phyloP scores from a whole-genome alignment of 2,888 invertebrate genomes.

The Amphimallon solstitiale region DNA sequence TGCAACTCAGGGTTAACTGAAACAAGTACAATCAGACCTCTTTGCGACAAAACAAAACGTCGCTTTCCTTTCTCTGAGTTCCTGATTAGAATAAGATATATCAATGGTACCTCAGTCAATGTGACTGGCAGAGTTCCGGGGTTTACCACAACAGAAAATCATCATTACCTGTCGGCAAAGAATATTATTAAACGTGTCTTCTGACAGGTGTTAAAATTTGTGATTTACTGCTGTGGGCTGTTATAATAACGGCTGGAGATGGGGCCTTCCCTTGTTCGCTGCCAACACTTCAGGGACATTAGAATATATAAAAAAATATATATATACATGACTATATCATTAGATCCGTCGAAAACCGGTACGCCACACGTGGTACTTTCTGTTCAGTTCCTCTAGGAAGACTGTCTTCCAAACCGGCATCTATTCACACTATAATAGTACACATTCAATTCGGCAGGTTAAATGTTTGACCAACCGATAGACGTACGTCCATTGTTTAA shows the following conservation, averaged over 20 bases:
- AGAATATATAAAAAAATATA: conserved; percentile 43
- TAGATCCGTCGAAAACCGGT: conserved; percentile 36
- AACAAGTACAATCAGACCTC: conserved; percentile 63
- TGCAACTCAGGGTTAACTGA: conserved; percentile 64
- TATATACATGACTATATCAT: conserved; percentile 38
- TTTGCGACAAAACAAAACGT: conserved; percentile 43
- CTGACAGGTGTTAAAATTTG: conserved; percentile 29
- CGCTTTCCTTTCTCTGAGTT: conserved; percentile 63
- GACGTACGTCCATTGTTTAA: conserved; percentile 21
- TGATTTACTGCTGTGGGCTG: conserved; percentile 45
- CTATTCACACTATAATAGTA: conserved; percentile 39
- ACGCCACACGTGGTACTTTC: conserved; percentile 37
- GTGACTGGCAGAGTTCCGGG: conserved; percentile 48
- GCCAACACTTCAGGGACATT: conserved; percentile 47
- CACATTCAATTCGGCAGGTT: conserved; percentile 10
- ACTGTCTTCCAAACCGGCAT: conserved; percentile 52
- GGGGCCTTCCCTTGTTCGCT: conserved; percentile 55
- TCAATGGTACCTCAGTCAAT: conserved; percentile 52
- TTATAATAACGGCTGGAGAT: conserved; percentile 51
- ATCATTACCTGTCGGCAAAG: conserved; percentile 10
- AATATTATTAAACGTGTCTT: not conserved
- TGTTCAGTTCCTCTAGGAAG: conserved; percentile 48
- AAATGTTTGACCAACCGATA: not conserved
- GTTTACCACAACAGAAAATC: conserved; percentile 46
- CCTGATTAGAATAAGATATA: conserved; percentile 60